phyloP scores from a whole-genome alignment of 2,888 invertebrate genomes.

The Drosophila anceps region DNA sequence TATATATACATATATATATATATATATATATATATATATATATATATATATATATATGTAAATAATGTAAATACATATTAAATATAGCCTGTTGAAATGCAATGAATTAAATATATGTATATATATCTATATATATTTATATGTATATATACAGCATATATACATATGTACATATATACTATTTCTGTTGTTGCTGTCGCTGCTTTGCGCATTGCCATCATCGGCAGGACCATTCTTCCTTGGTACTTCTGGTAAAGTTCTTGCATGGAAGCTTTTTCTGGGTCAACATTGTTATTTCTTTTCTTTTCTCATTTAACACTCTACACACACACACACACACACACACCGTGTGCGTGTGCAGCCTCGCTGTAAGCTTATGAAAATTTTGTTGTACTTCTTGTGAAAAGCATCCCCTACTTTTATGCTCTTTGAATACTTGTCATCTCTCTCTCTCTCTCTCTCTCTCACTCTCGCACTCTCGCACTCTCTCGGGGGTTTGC shows the following conservation, averaged over 20 bases:
- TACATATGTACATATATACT: background rate
- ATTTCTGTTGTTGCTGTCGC: constrained; percentile 26
- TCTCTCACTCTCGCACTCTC: background rate
- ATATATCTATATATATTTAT: background rate
- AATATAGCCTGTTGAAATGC: too few relatives aligned
- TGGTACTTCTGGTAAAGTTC: constrained; percentile 67
- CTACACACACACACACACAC: background rate
- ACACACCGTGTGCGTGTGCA: background rate
- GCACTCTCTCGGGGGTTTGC: background rate
- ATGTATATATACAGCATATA: background rate
- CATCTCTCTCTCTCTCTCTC: background rate
- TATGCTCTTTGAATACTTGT: constrained; percentile 22
- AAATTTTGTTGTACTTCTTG: constrained; percentile 15
- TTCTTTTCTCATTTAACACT: constrained; percentile 9
- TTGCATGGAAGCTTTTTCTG: constrained; percentile 67
- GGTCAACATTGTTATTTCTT: constrained; percentile 37
- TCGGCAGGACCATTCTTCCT: constrained; percentile 54
- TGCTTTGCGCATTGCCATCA: constrained; percentile 50
- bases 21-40: background rate
- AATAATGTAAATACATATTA: too few relatives aligned
- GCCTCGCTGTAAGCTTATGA: constrained; percentile 7
- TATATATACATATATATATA: too few relatives aligned
- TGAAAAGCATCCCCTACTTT: constrained; percentile 32
- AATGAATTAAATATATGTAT: background rate
- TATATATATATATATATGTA: background rate